Base-by-base conservation (phyloP, 2,797 vertebrate species). In the Cynopterus sphinx region DNA sequence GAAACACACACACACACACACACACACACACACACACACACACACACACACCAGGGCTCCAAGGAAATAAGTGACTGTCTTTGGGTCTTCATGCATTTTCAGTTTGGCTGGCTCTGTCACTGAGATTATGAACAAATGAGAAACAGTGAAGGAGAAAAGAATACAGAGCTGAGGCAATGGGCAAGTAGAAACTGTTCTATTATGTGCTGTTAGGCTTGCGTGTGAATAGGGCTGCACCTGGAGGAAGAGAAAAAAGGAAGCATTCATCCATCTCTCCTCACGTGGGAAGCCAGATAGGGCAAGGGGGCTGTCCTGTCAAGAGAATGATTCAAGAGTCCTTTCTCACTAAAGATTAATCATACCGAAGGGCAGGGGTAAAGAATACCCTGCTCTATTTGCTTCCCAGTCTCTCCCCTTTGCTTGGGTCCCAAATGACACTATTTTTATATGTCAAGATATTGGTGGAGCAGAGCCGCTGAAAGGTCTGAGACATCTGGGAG, bases 191-290 rank as follows among this genome's bases (percentile, higher is more conserved):
- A 98, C 98, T 97, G 97, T 97, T 98, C 96, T 98, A 97, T 98
- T 98, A 92, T 49, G 87, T 90, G 97, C 97, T 98, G 98, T 98
- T 98, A 98, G 97, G 97, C 97, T 97, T 63, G 97, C 98, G 98
- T 98, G 98, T 98, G 98, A 99, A 98, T 98, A 95, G 97, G 28
- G 73, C 98, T 98, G 99, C 98, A 99, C 98, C 99, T 99, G 99
- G 98, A 97, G 95, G 15, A 0, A 33, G 53, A 97, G 90, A 98
- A 98, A 98, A 99, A 98, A 97, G 98, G 94, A 97, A 97, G 97
- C 98, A 99, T 99, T 99, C 98, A 99, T 98, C 97, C 73, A 87
- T 91, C 9, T 93, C 82, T 95, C 95, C 97, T 98, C 91, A 91
- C 98, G 96, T 98, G 98, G 98, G 98, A 98, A 98, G 98, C 91